Evolutionary conservation across 2,113 vertebrate species (phyloP).

Genomic region (Amphilophus citrinellus): DNA sequence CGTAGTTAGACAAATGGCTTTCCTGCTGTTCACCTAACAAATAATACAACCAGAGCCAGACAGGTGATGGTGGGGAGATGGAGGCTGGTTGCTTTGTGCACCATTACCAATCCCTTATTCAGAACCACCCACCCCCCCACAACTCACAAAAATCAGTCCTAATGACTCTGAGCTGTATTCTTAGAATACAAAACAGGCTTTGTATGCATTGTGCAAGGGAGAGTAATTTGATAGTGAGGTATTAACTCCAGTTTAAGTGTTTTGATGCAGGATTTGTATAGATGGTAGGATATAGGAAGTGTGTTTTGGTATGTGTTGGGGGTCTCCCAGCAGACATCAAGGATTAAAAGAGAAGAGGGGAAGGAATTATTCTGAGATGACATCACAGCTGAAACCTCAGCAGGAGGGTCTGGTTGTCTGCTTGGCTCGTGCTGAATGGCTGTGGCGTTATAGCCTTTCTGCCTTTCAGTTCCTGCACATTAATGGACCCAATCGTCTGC

Average conservation of each 20-base stretch:
- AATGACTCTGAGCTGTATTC: constrained; percentile 71
- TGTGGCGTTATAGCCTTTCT: constrained; percentile 30
- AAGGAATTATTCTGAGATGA: constrained; percentile 64
- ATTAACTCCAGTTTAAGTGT: constrained; percentile 64
- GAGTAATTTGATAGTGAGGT: constrained; percentile 71
- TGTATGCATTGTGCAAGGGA: constrained; percentile 72
- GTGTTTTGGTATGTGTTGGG: background rate
- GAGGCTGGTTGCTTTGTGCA: constrained; percentile 40
- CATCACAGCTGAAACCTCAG: constrained; percentile 69
- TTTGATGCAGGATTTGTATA: constrained; percentile 52
- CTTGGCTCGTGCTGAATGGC: constrained; percentile 58
- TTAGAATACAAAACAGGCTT: constrained; percentile 74
- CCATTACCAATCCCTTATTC: constrained; percentile 66
- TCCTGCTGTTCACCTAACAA: constrained; percentile 30
- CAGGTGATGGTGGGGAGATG: background rate
- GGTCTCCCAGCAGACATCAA: constrained; percentile 34
- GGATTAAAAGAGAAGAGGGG: constrained; percentile 30
- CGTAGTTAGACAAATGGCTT: constrained; percentile 33
- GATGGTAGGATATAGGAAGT: constrained; percentile 21
- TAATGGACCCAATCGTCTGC: constrained; percentile 22
- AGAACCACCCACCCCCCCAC: constrained; percentile 32
- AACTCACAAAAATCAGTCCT: constrained; percentile 45
- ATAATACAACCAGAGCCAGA: constrained; percentile 29
- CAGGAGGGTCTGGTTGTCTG: constrained; percentile 50
- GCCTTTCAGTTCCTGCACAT: constrained; percentile 37